Evolutionary conservation across 2,888 invertebrate species (phyloP).

Genomic region (Hymenopus coronatus): DNA sequence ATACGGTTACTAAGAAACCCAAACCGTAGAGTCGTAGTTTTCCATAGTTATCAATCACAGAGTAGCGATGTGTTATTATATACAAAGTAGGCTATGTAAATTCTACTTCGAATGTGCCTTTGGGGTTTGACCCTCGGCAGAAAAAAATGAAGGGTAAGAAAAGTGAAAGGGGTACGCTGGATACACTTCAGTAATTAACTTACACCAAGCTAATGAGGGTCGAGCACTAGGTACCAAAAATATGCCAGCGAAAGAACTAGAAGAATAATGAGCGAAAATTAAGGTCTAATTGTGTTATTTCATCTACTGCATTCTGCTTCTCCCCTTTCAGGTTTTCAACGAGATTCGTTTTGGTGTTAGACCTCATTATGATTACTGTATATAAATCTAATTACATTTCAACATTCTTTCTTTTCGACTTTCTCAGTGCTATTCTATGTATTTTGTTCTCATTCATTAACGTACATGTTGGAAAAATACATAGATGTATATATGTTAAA

Average conservation of each 20-base stretch:
- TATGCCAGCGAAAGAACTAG: neutral
- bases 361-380: neutral
- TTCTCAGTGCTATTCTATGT: no score
- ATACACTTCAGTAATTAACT: neutral
- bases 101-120: neutral
- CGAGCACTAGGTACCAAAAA: neutral
- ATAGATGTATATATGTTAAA: neutral
- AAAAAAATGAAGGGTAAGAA: neutral
- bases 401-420: no score
- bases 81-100: neutral
- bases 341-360: neutral
- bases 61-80: no score
- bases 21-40: no score
- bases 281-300: neutral
- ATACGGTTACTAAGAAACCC: no score
- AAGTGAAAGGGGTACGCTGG: neutral
- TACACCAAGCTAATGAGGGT: neutral
- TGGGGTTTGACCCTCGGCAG: neutral
- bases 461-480: neutral
- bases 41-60: no score
- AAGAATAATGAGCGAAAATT: neutral
- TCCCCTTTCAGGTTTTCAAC: neutral
- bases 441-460: no score
- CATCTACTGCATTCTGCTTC: neutral
- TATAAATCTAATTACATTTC: neutral